phyloP scores from a whole-genome alignment of 2,888 invertebrate genomes.

The Drosophila melanosoma region DNA sequence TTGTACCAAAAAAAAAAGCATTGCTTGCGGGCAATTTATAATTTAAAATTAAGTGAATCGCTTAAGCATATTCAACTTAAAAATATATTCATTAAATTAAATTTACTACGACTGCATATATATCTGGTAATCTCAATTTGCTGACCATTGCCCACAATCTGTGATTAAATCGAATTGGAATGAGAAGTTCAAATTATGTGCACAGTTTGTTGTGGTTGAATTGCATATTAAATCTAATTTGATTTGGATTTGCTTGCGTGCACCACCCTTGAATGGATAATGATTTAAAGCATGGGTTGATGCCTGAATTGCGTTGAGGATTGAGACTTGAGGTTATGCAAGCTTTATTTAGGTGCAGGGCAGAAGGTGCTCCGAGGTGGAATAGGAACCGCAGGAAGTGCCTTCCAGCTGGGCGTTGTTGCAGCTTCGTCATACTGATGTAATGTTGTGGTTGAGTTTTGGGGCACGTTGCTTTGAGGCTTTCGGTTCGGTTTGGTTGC shows the following conservation, averaged over 20 bases:
- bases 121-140: neutral
- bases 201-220: constrained; percentile 68
- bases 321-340: constrained; percentile 37
- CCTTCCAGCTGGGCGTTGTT: constrained; percentile 44
- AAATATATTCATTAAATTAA: constrained; percentile 2
- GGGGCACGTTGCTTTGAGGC: constrained; percentile 79
- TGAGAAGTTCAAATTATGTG: constrained; percentile 51
- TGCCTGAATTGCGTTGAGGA: constrained; percentile 18
- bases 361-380: neutral
- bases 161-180: constrained; percentile 11
- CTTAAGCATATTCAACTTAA: neutral
- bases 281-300: constrained; percentile 50
- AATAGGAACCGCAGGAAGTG: constrained; percentile 54
- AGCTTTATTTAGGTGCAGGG: constrained; percentile 20
- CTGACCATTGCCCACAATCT: constrained; percentile 10
- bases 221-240: constrained; percentile 78
- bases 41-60: neutral
- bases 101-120: neutral
- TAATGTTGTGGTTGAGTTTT: constrained; percentile 73
- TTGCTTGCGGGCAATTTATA: neutral
- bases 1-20: neutral
- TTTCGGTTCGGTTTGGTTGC: constrained; percentile 37
- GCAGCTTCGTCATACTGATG: constrained; percentile 63
- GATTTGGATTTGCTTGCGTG: constrained; percentile 65
- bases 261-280: constrained; percentile 50